Percentiles rank a stretch among this genome's conserved stretches.
Evolutionary conservation across 23 tunicate species (phyloP).

Genomic region (Ascidia mentula): DNA sequence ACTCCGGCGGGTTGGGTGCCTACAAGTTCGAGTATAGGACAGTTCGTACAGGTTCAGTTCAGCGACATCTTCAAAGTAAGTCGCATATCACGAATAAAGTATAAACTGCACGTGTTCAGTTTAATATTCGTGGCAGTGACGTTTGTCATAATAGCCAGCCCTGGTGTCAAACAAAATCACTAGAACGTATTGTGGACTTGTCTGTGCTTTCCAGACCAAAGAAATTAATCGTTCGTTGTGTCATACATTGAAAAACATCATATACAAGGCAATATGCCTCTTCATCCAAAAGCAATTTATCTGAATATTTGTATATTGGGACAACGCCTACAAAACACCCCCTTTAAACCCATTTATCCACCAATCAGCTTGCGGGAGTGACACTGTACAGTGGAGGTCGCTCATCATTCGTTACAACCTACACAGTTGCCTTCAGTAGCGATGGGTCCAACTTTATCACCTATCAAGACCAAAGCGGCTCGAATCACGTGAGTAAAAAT

Average conservation of each 20-base stretch:
- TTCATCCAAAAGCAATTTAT: no score
- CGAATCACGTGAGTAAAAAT: constrained; percentile 35
- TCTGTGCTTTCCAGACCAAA: no score
- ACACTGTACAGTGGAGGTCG: constrained; percentile 37
- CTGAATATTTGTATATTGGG: not conserved
- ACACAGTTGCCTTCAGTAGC: constrained; percentile 44
- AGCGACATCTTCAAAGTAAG: constrained; percentile 33
- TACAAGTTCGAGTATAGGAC: constrained; percentile 12
- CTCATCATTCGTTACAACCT: constrained; percentile 35
- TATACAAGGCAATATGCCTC: no score
- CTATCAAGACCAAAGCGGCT: constrained; percentile 36
- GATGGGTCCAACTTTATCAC: constrained; percentile 27
- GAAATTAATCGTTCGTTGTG: no score
- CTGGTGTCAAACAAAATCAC: no score
- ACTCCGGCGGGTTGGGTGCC: constrained; percentile 77
- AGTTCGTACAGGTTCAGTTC: constrained; percentile 68
- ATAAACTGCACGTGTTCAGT: no score
- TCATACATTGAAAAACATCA: no score
- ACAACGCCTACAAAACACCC: not conserved
- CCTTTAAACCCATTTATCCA: not conserved
- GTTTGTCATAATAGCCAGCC: no score
- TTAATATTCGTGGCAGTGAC: no score
- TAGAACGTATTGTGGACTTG: no score
- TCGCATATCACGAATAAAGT: no score
- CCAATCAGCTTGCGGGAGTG: constrained; percentile 49